Percentiles rank a stretch among this genome's conserved stretches.
Conservation (phyloP, 2,797 vertebrate species). For the Falco cherrug region DNA sequence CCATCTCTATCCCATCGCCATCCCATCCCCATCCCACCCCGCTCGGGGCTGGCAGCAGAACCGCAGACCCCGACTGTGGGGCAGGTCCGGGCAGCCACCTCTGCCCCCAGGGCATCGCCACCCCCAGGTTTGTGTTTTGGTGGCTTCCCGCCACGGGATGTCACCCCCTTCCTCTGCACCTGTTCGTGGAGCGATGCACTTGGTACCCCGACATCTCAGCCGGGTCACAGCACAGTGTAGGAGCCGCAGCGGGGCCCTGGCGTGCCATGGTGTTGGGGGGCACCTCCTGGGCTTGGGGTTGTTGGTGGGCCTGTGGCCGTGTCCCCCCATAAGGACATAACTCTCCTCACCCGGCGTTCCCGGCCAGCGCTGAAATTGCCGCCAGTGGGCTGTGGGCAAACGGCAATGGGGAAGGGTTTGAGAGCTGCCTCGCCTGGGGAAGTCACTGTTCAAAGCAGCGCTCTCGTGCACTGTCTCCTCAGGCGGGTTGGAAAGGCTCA, state of each 20-base stretch:
- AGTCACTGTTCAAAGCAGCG: background rate
- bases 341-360: background rate
- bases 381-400: background rate
- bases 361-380: rapidly evolving
- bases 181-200: rapidly evolving
- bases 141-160: background rate
- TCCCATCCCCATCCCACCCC: too few relatives aligned
- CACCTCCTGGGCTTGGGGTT: background rate
- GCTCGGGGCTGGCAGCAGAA: background rate
- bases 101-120: background rate
- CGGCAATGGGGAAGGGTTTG: background rate
- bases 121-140: background rate
- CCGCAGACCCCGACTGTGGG: background rate
- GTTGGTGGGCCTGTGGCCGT: rapidly evolving
- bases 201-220: rapidly evolving
- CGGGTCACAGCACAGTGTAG: rapidly evolving
- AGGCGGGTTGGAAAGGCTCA: background rate
- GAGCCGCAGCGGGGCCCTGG: background rate
- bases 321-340: background rate
- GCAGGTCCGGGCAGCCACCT: background rate
- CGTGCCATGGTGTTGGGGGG: rapidly evolving
- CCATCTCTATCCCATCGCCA: too few relatives aligned
- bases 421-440: background rate
- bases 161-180: background rate
- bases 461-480: background rate